Conservation (phyloP, 53 echinoderm and acorn worm species). For the Zoroaster sp. region DNA sequence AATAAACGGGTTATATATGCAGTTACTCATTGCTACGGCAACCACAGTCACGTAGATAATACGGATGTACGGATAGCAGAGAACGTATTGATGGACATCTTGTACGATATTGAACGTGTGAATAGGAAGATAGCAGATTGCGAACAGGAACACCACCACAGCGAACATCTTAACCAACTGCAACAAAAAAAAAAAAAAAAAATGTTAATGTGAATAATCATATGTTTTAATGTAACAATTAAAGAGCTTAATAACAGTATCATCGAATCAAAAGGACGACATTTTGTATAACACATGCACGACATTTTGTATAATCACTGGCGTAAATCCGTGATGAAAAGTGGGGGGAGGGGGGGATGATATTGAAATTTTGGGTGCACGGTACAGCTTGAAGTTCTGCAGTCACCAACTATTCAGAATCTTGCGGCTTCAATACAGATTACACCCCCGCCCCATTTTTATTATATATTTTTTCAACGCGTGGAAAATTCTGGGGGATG, state of each 20-base stretch:
- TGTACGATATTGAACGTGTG: slow-evolving; percentile 85
- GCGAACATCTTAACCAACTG: slow-evolving; percentile 98
- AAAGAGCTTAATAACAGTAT: no score
- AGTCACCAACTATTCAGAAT: no score
- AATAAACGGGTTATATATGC: slow-evolving; percentile 93
- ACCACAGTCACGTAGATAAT: slow-evolving; percentile 67
- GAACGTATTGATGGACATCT: slow-evolving; percentile 65
- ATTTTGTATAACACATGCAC: no score
- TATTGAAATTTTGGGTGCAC: no score
- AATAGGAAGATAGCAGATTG: slow-evolving; percentile 92
- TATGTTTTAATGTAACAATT: no score
- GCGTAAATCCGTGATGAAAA: no score
- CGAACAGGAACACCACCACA: slow-evolving; percentile 84
- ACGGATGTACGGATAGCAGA: slow-evolving; percentile 71
- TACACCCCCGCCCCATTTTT: no score
- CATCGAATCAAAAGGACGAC: not conserved
- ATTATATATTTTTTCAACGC: no score
- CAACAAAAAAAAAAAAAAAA: not conserved
- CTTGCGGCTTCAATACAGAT: no score
- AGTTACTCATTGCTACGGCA: slow-evolving; percentile 87
- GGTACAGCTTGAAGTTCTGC: no score
- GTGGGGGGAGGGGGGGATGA: not conserved
- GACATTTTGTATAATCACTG: no score
- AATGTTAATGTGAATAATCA: not conserved
- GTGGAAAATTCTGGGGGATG: no score